Percentiles rank a stretch among this genome's conserved stretches.
Evolutionary conservation across 2,888 invertebrate genomes (phyloP).

Genomic region (Julus scanicus): DNA sequence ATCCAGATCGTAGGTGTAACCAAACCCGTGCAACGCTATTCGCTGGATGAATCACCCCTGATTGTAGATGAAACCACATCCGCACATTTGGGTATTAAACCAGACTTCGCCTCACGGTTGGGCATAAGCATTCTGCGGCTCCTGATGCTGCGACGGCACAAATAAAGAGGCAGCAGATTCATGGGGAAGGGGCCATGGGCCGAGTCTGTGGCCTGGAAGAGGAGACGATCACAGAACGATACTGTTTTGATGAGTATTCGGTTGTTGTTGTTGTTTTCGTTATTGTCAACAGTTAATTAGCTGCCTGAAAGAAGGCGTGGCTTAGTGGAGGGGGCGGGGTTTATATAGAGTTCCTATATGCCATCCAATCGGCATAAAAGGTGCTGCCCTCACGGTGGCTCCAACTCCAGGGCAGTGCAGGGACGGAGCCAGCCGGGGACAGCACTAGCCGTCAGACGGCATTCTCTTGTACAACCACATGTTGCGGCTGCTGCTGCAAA

Average conservation of each 20-base stretch:
- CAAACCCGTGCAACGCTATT: neutral
- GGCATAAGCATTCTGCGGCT: neutral
- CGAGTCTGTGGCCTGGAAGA: constrained; percentile 6
- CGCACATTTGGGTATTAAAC: neutral
- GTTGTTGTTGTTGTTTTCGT: constrained; percentile 13
- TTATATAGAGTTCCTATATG: constrained; percentile 55
- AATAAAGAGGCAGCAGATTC: neutral
- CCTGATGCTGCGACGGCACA: neutral
- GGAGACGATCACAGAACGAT: constrained; percentile 46
- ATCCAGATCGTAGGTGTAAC: neutral
- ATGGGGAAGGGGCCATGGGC: neutral
- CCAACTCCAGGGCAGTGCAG: constrained; percentile 56
- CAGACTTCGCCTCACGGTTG: neutral
- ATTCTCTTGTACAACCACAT: constrained; percentile 58
- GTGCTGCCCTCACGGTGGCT: constrained; percentile 56
- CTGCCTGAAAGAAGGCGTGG: constrained; percentile 50
- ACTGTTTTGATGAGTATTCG: neutral
- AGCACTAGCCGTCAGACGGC: constrained; percentile 57
- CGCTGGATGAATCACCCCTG: neutral
- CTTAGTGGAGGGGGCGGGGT: neutral
- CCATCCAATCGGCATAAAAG: constrained; percentile 55
- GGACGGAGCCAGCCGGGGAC: constrained; percentile 56
- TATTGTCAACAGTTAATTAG: constrained; percentile 48
- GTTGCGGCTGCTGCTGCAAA: constrained; percentile 58
- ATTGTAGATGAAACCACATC: neutral